These are phyloP conservation scores for Colletes gigas DNA, from an alignment of 1,140 invertebrate species.

Conservation along the genomic window DNA sequence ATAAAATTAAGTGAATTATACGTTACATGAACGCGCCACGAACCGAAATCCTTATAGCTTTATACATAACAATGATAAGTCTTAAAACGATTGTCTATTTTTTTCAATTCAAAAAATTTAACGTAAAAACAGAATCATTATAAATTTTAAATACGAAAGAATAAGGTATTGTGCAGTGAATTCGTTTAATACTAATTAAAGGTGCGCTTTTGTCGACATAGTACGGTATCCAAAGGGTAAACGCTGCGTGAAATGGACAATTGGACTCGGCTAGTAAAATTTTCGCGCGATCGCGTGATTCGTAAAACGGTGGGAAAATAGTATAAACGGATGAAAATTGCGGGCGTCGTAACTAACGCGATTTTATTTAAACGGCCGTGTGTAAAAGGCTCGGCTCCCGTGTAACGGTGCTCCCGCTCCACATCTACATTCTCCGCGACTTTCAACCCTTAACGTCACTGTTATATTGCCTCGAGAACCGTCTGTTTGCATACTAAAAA, in stretches of 20 bases:
- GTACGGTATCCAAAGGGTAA: no score
- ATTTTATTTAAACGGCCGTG: slow-evolving; percentile 51
- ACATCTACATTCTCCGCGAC: slow-evolving; percentile 45
- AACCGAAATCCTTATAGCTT: no score
- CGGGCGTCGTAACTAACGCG: slow-evolving; percentile 13
- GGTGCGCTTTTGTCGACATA: no score
- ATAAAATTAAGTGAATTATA: not conserved
- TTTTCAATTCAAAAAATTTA: no score
- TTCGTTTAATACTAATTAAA: no score
- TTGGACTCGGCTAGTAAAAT: not conserved
- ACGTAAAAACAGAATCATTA: no score
- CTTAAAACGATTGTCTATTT: no score
- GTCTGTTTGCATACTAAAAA: slow-evolving; percentile 78
- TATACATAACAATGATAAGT: no score
- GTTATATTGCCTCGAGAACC: slow-evolving; percentile 70
- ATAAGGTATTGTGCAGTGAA: no score
- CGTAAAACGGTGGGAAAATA: not conserved
- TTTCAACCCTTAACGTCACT: slow-evolving; percentile 53
- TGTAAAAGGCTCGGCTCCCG: slow-evolving; percentile 62
- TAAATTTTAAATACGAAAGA: no score
- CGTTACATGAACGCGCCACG: no score
- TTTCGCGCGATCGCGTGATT: not conserved
- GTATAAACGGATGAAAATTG: slow-evolving; percentile 19
- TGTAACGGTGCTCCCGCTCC: not conserved
- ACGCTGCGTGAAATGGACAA: no score